These are phyloP conservation scores for Tamandua tetradactyla DNA, from an alignment of 2,797 vertebrate species.

Conservation along the genomic window DNA sequence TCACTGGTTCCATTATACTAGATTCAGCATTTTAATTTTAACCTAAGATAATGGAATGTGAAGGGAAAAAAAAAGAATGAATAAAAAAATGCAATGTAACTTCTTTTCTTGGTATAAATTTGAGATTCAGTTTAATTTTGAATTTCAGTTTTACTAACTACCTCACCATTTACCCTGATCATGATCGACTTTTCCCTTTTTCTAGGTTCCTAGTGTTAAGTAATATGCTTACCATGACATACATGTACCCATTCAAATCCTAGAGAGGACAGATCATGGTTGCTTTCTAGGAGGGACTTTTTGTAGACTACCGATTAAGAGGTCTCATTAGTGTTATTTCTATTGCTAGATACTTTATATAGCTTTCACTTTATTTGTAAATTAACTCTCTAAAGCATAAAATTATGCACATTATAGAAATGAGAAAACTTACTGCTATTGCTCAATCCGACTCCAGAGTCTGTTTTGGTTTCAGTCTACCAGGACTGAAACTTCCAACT, in stretches of 20 bases:
- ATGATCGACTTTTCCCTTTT: not conserved
- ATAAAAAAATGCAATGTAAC: not conserved
- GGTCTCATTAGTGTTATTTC: not conserved
- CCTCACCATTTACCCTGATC: not conserved
- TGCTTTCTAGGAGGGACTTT: not conserved
- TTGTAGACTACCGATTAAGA: not conserved
- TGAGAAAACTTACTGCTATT: not conserved
- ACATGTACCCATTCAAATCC: not conserved
- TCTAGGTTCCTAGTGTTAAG: not conserved
- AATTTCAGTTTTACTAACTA: not conserved
- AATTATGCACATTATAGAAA: not conserved
- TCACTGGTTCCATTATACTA: not conserved
- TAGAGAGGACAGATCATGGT: not conserved
- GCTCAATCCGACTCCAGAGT: not conserved
- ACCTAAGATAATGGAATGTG: not conserved
- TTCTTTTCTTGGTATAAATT: not conserved
- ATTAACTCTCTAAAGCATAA: slow-evolving; percentile 14
- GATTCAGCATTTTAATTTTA: slow-evolving; percentile 33
- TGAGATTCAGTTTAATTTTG: not conserved
- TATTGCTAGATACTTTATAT: not conserved
- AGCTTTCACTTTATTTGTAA: slow-evolving; percentile 23
- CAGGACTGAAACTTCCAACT: too few species aligned
- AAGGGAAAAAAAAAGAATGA: not conserved
- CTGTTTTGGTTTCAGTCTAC: not conserved
- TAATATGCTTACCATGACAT: not conserved